Evolutionary conservation across 2,113 vertebrate genomes (phyloP).

Genomic region (Redunca redunca): DNA sequence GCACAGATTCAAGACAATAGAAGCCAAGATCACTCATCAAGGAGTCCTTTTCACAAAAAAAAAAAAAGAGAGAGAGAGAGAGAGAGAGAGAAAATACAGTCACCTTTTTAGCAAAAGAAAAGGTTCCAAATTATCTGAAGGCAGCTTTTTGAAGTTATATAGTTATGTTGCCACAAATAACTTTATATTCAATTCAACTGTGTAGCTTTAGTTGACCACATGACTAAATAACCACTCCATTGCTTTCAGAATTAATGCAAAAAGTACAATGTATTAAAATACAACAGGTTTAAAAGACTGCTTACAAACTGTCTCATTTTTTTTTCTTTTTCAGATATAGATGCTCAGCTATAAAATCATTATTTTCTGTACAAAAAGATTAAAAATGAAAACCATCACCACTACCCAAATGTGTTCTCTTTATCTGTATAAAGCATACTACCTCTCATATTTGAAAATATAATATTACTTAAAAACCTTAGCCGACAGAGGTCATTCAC

Average conservation of each 20-base stretch:
- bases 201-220: not conserved
- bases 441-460: constrained; percentile 48
- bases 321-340: constrained; percentile 28
- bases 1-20: constrained; percentile 42
- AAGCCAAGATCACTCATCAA: constrained; percentile 34
- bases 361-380: constrained; percentile 30
- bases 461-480: constrained; percentile 40
- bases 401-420: constrained; percentile 17
- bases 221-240: not conserved
- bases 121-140: constrained; percentile 27
- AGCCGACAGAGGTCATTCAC: not conserved
- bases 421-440: constrained; percentile 24
- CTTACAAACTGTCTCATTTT: not conserved
- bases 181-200: not conserved
- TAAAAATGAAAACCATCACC: constrained; percentile 36
- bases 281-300: not conserved
- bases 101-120: constrained; percentile 42
- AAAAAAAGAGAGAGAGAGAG: not conserved
- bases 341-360: constrained; percentile 21
- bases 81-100: not conserved
- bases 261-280: constrained; percentile 8
- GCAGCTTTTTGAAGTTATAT: constrained; percentile 12
- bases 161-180: not conserved
- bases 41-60: constrained; percentile 32
- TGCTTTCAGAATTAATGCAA: not conserved